phyloP scores from a whole-genome alignment of 2,113 vertebrate genomes.

The Panthera tigris region DNA sequence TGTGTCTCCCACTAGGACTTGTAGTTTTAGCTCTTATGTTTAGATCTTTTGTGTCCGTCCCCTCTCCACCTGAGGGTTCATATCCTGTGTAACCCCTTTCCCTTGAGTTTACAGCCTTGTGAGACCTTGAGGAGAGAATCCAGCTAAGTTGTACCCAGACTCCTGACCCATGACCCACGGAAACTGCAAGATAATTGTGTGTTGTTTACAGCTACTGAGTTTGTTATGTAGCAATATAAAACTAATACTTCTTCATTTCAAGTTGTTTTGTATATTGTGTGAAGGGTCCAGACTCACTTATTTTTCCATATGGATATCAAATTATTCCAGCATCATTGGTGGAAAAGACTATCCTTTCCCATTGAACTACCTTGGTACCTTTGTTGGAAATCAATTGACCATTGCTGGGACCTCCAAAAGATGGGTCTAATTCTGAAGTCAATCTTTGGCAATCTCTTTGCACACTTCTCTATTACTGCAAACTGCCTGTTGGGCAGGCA shows the following conservation, averaged over 20 bases:
- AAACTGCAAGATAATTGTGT: neutral
- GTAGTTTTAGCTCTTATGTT: neutral
- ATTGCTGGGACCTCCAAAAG: neutral
- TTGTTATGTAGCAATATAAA: neutral
- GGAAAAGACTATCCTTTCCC: neutral
- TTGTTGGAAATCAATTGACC: neutral
- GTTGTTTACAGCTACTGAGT: neutral
- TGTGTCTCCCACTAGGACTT: neutral
- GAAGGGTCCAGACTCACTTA: neutral
- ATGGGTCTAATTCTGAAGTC: neutral
- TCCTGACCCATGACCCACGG: neutral
- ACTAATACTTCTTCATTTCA: neutral
- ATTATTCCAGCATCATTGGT: neutral
- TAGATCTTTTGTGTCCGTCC: neutral
- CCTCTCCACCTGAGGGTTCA: neutral
- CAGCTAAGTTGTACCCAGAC: neutral
- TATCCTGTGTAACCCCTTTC: neutral
- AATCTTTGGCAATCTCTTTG: neutral
- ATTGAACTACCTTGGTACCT: neutral
- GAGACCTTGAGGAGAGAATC: neutral
- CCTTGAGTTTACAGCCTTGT: slow-evolving; percentile 24
- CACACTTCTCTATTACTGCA: neutral
- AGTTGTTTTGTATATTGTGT: slow-evolving; percentile 26
- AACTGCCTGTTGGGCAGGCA: neutral
- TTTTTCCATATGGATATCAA: neutral